Percentiles rank a stretch among this genome's conserved stretches.
phyloP scores from a whole-genome alignment of 2,797 vertebrate species.

The Poecilia velifera region DNA sequence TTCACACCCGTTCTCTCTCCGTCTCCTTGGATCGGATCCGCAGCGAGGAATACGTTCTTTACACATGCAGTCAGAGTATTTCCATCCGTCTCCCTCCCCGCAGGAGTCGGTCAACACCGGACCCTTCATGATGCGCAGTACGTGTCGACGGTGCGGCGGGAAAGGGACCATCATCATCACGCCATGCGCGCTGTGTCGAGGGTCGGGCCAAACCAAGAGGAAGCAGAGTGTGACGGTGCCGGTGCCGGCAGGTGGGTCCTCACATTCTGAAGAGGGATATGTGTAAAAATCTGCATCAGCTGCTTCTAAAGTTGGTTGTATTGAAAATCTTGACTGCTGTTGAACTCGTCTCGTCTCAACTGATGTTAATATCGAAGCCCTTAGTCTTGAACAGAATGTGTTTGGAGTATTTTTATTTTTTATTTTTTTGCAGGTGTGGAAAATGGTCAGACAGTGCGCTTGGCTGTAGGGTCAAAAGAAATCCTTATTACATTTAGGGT shows the following conservation, averaged over 20 bases:
- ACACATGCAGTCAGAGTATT: background rate
- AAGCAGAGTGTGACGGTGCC: conserved; percentile 88
- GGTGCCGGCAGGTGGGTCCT: conserved; percentile 88
- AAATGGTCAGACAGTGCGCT: conserved; percentile 90
- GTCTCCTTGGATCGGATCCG: background rate
- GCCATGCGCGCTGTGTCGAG: conserved; percentile 85
- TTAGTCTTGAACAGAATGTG: background rate
- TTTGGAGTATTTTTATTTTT: background rate
- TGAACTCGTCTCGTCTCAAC: background rate
- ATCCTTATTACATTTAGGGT: conserved; percentile 94
- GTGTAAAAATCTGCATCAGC: background rate
- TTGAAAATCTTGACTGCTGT: background rate
- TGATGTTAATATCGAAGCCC: background rate
- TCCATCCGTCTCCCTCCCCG: background rate
- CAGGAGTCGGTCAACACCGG: conserved; percentile 92
- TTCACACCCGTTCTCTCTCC: background rate
- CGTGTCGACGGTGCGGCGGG: conserved; percentile 90
- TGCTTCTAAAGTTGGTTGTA: background rate
- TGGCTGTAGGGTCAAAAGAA: conserved; percentile 89
- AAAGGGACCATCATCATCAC: conserved; percentile 85
- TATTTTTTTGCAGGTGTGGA: conserved; percentile 85
- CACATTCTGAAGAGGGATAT: background rate
- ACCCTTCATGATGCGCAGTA: conserved; percentile 91
- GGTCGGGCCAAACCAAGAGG: conserved; percentile 89
- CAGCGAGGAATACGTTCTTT: background rate